These are phyloP conservation scores for Belonocnema kinseyi DNA, from an alignment of 1,140 invertebrate species.

Conservation along the genomic window DNA sequence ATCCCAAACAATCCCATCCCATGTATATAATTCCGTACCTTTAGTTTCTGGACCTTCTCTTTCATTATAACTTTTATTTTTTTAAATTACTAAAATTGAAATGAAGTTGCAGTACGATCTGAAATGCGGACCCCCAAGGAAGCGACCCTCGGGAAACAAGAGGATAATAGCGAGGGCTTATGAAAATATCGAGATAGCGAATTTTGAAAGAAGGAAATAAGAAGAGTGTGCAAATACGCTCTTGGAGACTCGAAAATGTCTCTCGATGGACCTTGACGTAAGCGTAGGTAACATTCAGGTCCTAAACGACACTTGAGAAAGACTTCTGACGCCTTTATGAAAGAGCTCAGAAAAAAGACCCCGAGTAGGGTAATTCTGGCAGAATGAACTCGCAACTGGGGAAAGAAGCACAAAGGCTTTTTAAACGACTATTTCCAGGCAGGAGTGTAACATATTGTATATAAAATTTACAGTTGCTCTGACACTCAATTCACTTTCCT, in stretches of 20 bases:
- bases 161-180: not conserved
- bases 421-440: not conserved
- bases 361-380: not conserved
- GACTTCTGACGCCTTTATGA: conserved; percentile 5
- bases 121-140: too few relatives aligned
- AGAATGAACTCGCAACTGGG: not conserved
- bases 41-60: too few relatives aligned
- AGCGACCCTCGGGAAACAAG: not conserved
- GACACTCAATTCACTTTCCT: too few relatives aligned
- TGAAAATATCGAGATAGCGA: conserved; percentile 19
- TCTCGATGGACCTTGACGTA: conserved; percentile 17
- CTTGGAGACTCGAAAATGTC: conserved; percentile 11
- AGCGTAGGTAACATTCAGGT: not conserved
- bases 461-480: not conserved
- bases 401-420: conserved; percentile 1
- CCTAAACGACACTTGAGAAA: conserved; percentile 31
- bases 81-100: too few relatives aligned
- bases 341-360: not conserved
- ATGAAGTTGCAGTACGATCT: not conserved
- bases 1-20: too few relatives aligned
- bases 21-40: too few relatives aligned
- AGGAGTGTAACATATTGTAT: not conserved
- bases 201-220: conserved; percentile 19
- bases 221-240: conserved; percentile 16
- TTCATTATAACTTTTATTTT: too few relatives aligned